Base-by-base conservation (phyloP, 2,797 vertebrate genomes). In the Lycodopsis pacificus region DNA sequence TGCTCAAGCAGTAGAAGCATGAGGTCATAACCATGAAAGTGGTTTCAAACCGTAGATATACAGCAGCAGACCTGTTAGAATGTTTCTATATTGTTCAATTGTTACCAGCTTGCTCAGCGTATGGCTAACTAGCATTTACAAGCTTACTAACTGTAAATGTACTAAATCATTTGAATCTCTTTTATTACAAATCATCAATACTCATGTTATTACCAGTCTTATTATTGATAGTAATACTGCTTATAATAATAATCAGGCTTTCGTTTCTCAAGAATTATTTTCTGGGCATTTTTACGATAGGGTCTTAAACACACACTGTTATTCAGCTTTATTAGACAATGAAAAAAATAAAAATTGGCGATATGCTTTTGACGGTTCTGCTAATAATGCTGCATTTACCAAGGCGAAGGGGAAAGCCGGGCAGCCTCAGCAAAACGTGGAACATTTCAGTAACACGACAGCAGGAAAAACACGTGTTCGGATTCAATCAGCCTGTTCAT, bases 381-480 rank as follows among this genome's bases (percentile, higher is more conserved):
- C 36, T 75, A 76, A 76, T 73, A 76, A 81, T 30, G 34, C 71
- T 67, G 44, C 15, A 66, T 57, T 68, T 54, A 70, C 53, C 46
- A 1, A 17, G 20, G 51, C 64, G 42, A 40, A 11, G 4, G 58
- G 74, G 59, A 73, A 84, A 72, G 22, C 30, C 32, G 22, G 62
- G 73, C 58, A 63, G 72, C 75, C 66, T 80, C 66, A 58, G 69
- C 87, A 88, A 59, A 92, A 92, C 67, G 81, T 59, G 65, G 82
- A 92, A 81, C 76, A 87, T 88, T 89, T 90, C 87, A 88, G 89
- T 92, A 77, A 80, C 80, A 76, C 44, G 54, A 4, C 17, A 48
- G 54, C 25, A 61, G 65, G 59, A 71, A 76, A 62, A 77, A 85
- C 79, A 82, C 67, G 79, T 74, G 63, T 79, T 79, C 63, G 59